phyloP scores from a whole-genome alignment of 1,140 invertebrate genomes.

The Palaemon carinicauda region DNA sequence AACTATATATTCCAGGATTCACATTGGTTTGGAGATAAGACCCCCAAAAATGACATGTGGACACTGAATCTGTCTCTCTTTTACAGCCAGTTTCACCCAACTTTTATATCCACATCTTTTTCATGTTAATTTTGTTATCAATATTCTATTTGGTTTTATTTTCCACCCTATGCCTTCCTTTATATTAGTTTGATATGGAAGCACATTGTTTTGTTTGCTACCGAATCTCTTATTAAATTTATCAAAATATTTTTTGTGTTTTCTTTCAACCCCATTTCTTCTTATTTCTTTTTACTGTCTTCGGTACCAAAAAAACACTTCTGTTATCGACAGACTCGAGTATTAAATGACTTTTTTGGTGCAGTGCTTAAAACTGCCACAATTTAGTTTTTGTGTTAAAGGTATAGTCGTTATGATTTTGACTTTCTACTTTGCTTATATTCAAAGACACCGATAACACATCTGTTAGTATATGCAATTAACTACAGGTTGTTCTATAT shows the following conservation, averaged over 20 bases:
- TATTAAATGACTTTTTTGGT: not conserved
- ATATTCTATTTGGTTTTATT: not conserved
- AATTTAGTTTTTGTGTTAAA: not conserved
- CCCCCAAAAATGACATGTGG: not conserved
- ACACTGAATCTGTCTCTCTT: not conserved
- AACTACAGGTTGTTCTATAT: too few relatives aligned
- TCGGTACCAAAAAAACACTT: too few relatives aligned
- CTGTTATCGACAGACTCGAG: too few relatives aligned
- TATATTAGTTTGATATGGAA: not conserved
- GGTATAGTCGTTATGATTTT: not conserved
- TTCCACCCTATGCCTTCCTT: not conserved
- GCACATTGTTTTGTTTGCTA: not conserved
- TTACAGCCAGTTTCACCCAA: not conserved
- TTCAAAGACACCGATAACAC: too few relatives aligned
- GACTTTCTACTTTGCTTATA: not conserved
- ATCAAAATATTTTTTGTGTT: constrained; percentile 29
- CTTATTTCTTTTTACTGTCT: not conserved
- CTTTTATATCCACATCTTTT: not conserved
- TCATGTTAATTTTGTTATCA: not conserved
- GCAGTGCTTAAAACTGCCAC: not conserved
- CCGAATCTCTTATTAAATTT: constrained; percentile 20
- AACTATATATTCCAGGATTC: not conserved
- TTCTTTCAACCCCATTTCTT: constrained; percentile 14
- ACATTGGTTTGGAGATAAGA: not conserved
- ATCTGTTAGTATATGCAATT: too few relatives aligned